Base-by-base conservation (phyloP, 2,888 invertebrate genomes). In the Thyatira batis region DNA sequence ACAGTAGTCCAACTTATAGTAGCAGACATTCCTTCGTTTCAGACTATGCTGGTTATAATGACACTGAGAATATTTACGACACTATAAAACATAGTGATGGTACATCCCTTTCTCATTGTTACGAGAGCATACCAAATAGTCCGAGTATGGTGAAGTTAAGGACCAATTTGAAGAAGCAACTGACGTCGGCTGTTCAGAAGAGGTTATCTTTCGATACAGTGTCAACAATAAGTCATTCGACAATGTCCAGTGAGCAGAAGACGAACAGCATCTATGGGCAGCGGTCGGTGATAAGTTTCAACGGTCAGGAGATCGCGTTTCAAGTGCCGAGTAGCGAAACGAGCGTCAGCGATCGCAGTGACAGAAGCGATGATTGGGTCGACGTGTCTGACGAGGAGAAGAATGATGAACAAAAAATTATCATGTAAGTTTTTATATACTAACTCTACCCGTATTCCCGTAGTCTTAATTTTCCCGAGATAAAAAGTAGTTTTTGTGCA, bases 351-450 rank as follows among this genome's bases (percentile, higher is more conserved):
- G 94, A 94, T 65, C 84, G 93, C 5, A 94, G 93, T 63, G 94
- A 94, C 65, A 85, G 93, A 17, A 94, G 94, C 60, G 95, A 95
- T 60, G 94, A 95, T 67, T 95, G 95, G 95, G 92, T 94, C 43
- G 95, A 95, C 69, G 86, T 95, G 11, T 93, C 93, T 4, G 94
- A 94, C 72, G 93, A 92, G 62, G 93, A 93, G 60, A 89, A 89
- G 63, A 86, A 79, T 63, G 88, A 87, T 50, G 87, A 91, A 56
- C 91, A 89, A 62, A 89, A 92, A 62, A 92, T 93, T 65, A 92
- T 93, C 48, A 92, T 94, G 94, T 94, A 78, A 93, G 94, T 93
- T 27, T 2, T 46, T 20, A 21, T 9, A 2, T 25, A 27, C 27
- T 27, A 20, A 1, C 10, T 1, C 4, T 46, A 21, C 11, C 30